Evolutionary conservation across 23 tunicate species (phyloP).

Genomic region (Halocynthia roretzi): DNA sequence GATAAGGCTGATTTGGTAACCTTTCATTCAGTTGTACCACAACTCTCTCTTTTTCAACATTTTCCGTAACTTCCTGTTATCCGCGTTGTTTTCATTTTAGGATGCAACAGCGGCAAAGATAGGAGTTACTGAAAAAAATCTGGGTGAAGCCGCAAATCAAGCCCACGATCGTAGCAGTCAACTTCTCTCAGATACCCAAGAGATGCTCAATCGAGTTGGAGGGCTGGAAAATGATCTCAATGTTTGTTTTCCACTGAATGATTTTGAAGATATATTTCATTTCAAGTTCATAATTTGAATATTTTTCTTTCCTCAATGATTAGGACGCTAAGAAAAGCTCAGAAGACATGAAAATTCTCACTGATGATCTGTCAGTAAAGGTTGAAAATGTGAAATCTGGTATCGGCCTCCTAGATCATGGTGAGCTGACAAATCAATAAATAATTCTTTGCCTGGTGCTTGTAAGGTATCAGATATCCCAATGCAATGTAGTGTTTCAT

Average conservation of each 20-base stretch:
- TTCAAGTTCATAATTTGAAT: neutral
- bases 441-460: no score
- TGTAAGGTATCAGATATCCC: no score
- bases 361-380: neutral
- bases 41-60: neutral
- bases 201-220: neutral
- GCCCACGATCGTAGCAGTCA: neutral
- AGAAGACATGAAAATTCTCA: neutral
- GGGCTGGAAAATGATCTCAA: conserved; percentile 9
- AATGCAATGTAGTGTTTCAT: neutral
- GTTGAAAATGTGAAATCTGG: neutral
- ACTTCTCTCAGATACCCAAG: conserved; percentile 5
- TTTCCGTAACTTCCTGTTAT: neutral
- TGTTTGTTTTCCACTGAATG: neutral
- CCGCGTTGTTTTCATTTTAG: neutral
- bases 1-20: conserved; percentile 42
- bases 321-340: conserved; percentile 8
- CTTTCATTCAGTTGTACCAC: neutral
- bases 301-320: neutral
- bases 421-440: neutral
- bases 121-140: conserved; percentile 17
- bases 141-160: conserved; percentile 5
- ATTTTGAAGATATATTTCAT: neutral
- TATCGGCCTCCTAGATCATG: neutral
- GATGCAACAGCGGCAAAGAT: conserved; percentile 9